phyloP scores from a whole-genome alignment of 2,797 vertebrate genomes.

The Molossus molossus region DNA sequence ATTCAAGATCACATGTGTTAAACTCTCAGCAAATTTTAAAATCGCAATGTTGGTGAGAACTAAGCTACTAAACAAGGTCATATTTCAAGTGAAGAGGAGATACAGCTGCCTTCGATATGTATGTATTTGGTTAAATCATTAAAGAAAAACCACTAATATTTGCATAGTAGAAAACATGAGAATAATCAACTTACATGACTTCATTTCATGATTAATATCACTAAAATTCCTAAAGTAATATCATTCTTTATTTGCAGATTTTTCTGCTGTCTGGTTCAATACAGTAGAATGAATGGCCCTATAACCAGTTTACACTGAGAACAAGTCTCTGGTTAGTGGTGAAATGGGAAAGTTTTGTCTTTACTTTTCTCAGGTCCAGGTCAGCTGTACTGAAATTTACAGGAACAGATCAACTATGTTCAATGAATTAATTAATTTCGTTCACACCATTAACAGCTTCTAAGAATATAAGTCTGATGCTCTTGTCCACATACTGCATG shows the following conservation, averaged over 20 bases:
- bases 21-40: slow-evolving; percentile 69
- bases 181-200: neutral
- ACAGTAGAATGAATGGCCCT: neutral
- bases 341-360: neutral
- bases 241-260: neutral
- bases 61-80: slow-evolving; percentile 69
- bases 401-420: neutral
- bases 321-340: neutral
- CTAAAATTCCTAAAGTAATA: neutral
- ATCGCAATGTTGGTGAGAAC: neutral
- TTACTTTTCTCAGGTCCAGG: neutral
- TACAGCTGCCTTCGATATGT: neutral
- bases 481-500: neutral
- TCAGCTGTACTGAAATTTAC: neutral
- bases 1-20: slow-evolving; percentile 50
- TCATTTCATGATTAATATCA: neutral
- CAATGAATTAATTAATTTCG: neutral
- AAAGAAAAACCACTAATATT: neutral
- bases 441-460: neutral
- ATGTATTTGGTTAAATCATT: slow-evolving; percentile 23
- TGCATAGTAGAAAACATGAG: neutral
- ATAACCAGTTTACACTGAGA: neutral
- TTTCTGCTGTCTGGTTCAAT: neutral
- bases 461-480: neutral
- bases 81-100: slow-evolving; percentile 67